A percentile compares a stretch with the other conserved stretches of the same genome.
These are phyloP conservation scores for Pipistrellus pygmaeus DNA, from an alignment of 2,797 vertebrate species.

Conservation along the genomic window DNA sequence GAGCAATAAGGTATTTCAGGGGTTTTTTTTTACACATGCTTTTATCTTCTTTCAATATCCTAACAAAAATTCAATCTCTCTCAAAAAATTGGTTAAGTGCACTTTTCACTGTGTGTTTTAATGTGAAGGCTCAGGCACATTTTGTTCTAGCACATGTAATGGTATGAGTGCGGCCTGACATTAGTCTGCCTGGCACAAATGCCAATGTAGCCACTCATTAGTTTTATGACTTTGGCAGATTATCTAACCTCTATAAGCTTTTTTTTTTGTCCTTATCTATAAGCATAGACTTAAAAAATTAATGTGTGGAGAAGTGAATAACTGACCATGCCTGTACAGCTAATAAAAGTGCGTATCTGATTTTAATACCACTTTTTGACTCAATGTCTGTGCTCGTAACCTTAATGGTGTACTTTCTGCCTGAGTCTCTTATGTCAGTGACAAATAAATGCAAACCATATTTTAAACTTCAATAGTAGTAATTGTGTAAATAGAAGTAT, in stretches of 20 bases:
- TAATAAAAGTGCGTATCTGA: not conserved
- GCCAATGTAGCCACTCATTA: not conserved
- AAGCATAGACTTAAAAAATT: not conserved
- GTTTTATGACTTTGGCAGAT: not conserved
- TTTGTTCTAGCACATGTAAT: not conserved
- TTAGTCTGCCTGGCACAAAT: not conserved
- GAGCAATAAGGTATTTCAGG: not conserved
- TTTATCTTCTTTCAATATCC: not conserved
- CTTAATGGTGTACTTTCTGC: not conserved
- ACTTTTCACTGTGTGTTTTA: not conserved
- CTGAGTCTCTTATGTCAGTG: not conserved
- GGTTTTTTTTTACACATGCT: not conserved
- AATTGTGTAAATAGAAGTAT: not conserved
- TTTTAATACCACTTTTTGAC: not conserved
- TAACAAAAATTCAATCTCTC: not conserved
- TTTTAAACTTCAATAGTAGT: not conserved
- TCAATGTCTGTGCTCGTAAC: not conserved
- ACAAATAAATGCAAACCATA: not conserved
- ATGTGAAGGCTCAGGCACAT: not conserved
- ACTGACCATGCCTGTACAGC: rapidly evolving
- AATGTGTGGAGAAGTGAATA: not conserved
- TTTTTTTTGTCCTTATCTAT: not conserved
- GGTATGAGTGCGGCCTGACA: not conserved
- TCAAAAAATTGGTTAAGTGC: not conserved
- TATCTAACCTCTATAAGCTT: not conserved